Percentiles rank a stretch among this genome's conserved stretches.
phyloP scores from a whole-genome alignment of 1,140 invertebrate genomes.

The Elymnias hypermnestra region DNA sequence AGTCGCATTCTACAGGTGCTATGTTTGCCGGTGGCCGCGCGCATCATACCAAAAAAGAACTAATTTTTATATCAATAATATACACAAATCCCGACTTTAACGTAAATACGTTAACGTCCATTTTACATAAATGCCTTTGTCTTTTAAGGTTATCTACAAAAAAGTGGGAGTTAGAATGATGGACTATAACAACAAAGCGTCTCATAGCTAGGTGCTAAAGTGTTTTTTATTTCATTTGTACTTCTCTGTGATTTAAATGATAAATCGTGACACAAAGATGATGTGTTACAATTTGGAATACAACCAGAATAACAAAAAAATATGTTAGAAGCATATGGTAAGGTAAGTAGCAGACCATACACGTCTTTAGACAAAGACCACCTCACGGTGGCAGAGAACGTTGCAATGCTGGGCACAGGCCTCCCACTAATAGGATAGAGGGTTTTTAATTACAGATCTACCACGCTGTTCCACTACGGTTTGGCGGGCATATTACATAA shows the following conservation, averaged over 20 bases:
- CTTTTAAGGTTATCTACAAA: slow-evolving; percentile 10
- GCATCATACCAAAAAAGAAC: slow-evolving; percentile 34
- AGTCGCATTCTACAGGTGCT: slow-evolving; percentile 67
- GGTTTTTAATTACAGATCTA: too few relatives aligned
- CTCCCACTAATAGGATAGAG: too few relatives aligned
- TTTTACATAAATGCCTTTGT: neutral
- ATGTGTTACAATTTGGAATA: too few relatives aligned
- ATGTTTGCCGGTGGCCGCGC: slow-evolving; percentile 51
- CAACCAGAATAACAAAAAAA: too few relatives aligned
- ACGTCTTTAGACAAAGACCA: too few relatives aligned
- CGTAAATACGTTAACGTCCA: neutral
- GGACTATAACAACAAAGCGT: slow-evolving; percentile 17
- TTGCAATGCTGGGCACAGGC: too few relatives aligned
- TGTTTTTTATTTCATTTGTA: neutral
- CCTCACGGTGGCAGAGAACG: too few relatives aligned
- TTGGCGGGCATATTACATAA: too few relatives aligned
- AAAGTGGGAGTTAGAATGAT: slow-evolving; percentile 35
- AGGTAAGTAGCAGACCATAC: too few relatives aligned
- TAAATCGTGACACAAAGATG: too few relatives aligned
- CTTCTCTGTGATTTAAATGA: neutral
- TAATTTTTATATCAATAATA: slow-evolving; percentile 9
- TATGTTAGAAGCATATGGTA: too few relatives aligned
- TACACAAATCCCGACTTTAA: slow-evolving; percentile 18
- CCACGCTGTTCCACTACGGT: too few relatives aligned
- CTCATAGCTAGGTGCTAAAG: slow-evolving; percentile 11